A percentile compares a stretch with the other conserved stretches of the same genome.
Conservation (phyloP, 1,140 invertebrate species). For the Leptinotarsa lineolata region DNA sequence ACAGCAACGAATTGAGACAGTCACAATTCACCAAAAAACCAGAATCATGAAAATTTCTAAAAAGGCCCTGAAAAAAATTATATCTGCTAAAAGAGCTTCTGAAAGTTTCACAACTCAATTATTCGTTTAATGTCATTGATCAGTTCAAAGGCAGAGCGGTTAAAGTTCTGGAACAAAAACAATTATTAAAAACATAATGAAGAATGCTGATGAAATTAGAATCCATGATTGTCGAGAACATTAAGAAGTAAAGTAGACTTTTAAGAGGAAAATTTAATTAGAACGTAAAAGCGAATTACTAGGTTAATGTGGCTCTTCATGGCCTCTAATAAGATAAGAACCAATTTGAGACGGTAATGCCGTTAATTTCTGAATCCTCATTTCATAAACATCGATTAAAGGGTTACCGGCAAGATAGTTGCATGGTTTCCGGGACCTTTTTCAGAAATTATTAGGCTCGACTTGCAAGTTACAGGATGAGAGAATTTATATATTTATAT, state of each 20-base stretch:
- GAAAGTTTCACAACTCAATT: no score
- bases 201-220: conserved; percentile 26
- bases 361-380: conserved; percentile 53
- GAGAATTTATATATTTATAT: no score
- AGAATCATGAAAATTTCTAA: no score
- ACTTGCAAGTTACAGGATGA: background rate
- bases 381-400: conserved; percentile 56
- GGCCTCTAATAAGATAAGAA: conserved; percentile 53
- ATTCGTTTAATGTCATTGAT: no score
- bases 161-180: no score
- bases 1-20: no score
- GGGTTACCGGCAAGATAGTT: conserved; percentile 42
- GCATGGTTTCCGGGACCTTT: conserved; percentile 10
- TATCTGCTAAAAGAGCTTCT: no score
- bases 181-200: background rate
- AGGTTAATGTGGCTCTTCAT: conserved; percentile 54
- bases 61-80: no score
- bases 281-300: conserved; percentile 50
- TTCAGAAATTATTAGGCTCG: background rate
- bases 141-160: no score
- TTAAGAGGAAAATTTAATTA: conserved; percentile 50
- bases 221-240: conserved; percentile 37
- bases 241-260: conserved; percentile 40
- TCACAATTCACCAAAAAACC: no score
- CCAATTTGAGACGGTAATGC: conserved; percentile 54